Evolutionary conservation across 2,797 vertebrate species (phyloP), one percentile per base, ranked within the genome.

Genomic region (Valencia hispanica): DNA sequence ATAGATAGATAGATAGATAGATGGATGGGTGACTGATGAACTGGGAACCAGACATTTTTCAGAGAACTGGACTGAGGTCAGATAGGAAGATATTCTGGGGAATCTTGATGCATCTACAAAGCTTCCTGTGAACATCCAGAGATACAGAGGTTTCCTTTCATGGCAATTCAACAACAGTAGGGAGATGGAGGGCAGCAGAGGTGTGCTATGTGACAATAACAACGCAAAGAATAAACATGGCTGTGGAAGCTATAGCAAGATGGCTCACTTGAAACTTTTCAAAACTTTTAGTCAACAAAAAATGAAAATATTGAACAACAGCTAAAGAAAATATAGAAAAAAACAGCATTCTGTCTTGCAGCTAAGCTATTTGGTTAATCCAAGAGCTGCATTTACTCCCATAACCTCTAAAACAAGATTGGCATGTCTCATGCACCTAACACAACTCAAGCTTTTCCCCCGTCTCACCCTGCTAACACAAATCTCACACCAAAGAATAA

Each of bases 1-100:
- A 61, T 32, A 17, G 7, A 30, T 10, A 77, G 72, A 50, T 14
- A 41, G 34, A 77, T 43, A 32, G 72, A 78, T 68, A 76, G 80
- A 78, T 73, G 66, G 75, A 66, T 71, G 12, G 8, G 43, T 3
- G 93, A 94, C 94, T 93, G 95, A 92, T 94, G 95, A 95, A 95
- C 94, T 95, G 94, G 94, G 79, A 94, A 96, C 96, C 95, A 96
- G 96, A 94, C 96, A 95, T 96, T 96, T 93, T 95, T 93, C 96
- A 93, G 94, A 94, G 95, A 80, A 73, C 82, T 86, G 88, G 85
- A 85, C 72, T 74, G 59, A 69, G 69, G 84, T 91, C 87, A 85
- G 81, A 88, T 86, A 85, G 82, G 74, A 86, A 73, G 74, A 74
- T 68, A 86, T 80, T 84, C 86, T 86, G 79, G 70, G 45, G 73